Percentiles rank a stretch among this genome's conserved stretches.
Evolutionary conservation across 2,113 vertebrate genomes (phyloP).

Genomic region (Panurus biarmicus): DNA sequence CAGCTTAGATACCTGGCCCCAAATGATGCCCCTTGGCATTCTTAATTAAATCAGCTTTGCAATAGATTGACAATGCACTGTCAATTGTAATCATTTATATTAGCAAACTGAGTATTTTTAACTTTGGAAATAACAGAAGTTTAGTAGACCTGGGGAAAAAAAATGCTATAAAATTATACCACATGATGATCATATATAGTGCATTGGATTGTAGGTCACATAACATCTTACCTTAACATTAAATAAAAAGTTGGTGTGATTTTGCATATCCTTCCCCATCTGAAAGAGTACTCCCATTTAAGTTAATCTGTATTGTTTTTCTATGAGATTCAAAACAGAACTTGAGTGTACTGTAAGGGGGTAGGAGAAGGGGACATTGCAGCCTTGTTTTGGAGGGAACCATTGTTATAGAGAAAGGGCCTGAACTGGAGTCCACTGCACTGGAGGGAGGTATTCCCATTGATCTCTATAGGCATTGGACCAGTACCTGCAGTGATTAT

Average conservation of each 20-base stretch:
- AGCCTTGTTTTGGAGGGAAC: neutral
- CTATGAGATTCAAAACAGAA: neutral
- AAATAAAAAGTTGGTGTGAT: neutral
- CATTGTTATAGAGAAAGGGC: neutral
- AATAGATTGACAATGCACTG: constrained; percentile 80
- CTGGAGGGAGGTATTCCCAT: neutral
- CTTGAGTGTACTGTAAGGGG: neutral
- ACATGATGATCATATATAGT: constrained; percentile 9
- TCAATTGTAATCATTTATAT: constrained; percentile 93
- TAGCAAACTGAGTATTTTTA: constrained; percentile 77
- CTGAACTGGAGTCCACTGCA: neutral
- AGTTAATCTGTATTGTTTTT: neutral
- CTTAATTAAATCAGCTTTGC: constrained; percentile 86
- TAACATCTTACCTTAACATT: constrained; percentile 4
- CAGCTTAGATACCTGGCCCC: constrained; percentile 83
- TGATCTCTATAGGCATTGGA: constrained; percentile 36
- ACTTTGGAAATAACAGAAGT: constrained; percentile 57
- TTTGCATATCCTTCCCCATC: neutral
- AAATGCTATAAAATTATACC: neutral
- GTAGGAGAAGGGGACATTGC: neutral
- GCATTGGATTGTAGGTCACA: neutral
- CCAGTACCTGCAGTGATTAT: constrained; percentile 35
- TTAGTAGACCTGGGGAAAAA: neutral
- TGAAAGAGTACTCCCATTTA: neutral
- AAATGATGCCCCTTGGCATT: constrained; percentile 89